A percentile compares a stretch with the other conserved stretches of the same genome.
Conservation (phyloP, 1,140 invertebrate species). For the Zelostemma sp. region DNA sequence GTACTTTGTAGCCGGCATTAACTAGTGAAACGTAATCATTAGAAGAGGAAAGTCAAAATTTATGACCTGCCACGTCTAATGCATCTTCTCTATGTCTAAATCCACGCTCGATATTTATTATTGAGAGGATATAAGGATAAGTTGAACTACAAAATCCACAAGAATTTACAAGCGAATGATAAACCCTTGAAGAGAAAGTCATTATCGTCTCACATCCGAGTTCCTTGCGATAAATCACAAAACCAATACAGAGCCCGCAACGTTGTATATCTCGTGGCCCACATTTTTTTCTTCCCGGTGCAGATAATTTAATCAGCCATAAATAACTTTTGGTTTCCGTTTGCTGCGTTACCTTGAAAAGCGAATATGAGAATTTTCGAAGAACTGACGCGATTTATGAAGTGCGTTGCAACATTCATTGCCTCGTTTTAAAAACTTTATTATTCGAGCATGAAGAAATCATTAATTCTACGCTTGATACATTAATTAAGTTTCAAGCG, state of each 20-base stretch:
- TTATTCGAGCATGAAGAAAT: neutral
- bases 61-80: neutral
- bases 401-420: neutral
- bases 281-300: neutral
- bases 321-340: neutral
- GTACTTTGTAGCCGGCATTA: neutral
- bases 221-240: neutral
- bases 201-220: neutral
- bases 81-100: neutral
- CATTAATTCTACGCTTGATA: neutral
- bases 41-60: neutral
- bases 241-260: neutral
- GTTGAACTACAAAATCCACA: neutral
- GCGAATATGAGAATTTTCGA: neutral
- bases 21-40: neutral
- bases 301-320: neutral
- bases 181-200: slow-evolving; percentile 3
- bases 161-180: neutral
- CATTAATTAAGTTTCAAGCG: too few species aligned
- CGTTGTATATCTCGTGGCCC: neutral
- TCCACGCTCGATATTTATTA: neutral
- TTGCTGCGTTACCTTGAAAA: neutral
- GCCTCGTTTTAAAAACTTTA: neutral
- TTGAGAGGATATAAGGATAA: neutral
- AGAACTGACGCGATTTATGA: too few species aligned